These are phyloP conservation scores for Cylloceria caligata DNA, from an alignment of 2,888 invertebrate species.

Conservation along the genomic window DNA sequence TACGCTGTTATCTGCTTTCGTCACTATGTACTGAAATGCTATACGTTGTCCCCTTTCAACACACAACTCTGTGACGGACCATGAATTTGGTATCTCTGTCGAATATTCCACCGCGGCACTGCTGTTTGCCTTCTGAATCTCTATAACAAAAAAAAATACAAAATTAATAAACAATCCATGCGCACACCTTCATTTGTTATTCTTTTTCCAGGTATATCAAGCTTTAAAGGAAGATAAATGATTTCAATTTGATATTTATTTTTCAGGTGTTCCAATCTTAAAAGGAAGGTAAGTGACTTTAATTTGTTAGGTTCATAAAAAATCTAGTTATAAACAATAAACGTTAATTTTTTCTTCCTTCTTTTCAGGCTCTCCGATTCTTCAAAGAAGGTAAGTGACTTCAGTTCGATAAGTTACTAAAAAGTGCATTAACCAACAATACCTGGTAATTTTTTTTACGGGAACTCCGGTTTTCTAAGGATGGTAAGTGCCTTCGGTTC, in stretches of 20 bases:
- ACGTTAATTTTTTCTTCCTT: no score
- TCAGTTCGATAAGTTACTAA: no score
- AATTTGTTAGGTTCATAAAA: background rate
- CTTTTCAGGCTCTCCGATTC: no score
- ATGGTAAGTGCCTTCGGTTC: background rate
- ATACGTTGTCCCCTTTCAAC: background rate
- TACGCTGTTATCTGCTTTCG: background rate
- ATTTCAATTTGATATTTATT: constrained; percentile 4
- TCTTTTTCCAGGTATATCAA: constrained; percentile 3
- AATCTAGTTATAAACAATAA: background rate
- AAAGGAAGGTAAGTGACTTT: background rate
- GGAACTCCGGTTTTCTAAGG: background rate
- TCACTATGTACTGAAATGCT: constrained; percentile 10
- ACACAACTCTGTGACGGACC: background rate
- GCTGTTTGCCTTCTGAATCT: constrained; percentile 11
- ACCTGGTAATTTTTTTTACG: background rate
- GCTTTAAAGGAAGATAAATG: background rate
- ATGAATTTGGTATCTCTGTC: constrained; percentile 8
- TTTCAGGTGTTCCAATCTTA: constrained; percentile 3
- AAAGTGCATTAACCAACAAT: no score
- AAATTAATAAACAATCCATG: background rate
- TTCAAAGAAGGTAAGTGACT: no score
- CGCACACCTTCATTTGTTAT: background rate
- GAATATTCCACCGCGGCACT: constrained; percentile 11
- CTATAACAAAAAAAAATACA: constrained; percentile 7